phyloP scores from a whole-genome alignment of 2,888 invertebrate species.

The Rhingia rostrata region DNA sequence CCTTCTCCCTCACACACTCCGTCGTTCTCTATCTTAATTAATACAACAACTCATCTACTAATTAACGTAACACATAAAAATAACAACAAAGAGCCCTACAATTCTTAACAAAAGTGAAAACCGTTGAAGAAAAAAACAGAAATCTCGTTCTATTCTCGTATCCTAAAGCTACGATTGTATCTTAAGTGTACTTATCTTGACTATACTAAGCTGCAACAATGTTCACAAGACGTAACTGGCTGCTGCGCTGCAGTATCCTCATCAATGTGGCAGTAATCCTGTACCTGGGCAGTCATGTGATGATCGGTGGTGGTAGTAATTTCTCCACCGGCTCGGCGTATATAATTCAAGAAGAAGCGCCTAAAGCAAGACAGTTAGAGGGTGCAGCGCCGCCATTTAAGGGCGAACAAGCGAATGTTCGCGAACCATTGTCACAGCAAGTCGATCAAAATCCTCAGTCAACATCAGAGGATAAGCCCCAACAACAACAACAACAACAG shows the following conservation, averaged over 20 bases:
- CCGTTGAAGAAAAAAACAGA: background rate
- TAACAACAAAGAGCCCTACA: background rate
- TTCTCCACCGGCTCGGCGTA: conserved; percentile 80
- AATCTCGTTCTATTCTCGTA: background rate
- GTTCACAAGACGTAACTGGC: conserved; percentile 87
- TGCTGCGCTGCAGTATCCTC: conserved; percentile 89
- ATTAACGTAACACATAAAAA: conserved; percentile 4
- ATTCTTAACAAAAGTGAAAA: background rate
- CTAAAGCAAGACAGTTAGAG: conserved; percentile 75
- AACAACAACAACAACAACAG: conserved; percentile 73
- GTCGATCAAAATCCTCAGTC: conserved; percentile 75
- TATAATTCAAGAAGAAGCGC: conserved; percentile 79
- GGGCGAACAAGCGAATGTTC: conserved; percentile 77
- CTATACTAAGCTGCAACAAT: conserved; percentile 77
- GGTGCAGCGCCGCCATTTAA: conserved; percentile 66
- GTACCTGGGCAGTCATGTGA: conserved; percentile 88
- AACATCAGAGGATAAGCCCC: conserved; percentile 77
- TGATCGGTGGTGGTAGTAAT: conserved; percentile 82
- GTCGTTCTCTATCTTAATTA: conserved; percentile 33
- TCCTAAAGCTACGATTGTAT: background rate
- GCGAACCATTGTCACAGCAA: conserved; percentile 75
- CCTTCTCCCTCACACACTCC: conserved; percentile 23
- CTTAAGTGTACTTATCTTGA: conserved; percentile 47
- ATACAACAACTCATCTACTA: conserved; percentile 19
- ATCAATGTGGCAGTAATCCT: conserved; percentile 89